These are phyloP conservation scores for Clepsis dumicolana DNA, from an alignment of 2,888 invertebrate genomes.

Conservation along the genomic window DNA sequence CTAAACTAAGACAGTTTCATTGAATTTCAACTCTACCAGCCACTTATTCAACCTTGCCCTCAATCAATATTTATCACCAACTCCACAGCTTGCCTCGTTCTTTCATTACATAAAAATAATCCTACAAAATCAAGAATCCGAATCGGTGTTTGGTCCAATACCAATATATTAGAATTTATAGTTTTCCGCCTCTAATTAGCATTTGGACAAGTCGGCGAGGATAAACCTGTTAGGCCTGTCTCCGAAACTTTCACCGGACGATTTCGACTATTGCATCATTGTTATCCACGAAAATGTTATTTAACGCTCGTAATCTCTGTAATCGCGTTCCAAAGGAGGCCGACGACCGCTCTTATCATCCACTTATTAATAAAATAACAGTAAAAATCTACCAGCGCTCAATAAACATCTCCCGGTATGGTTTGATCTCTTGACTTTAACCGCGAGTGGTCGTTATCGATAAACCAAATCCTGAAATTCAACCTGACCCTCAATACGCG, in stretches of 20 bases:
- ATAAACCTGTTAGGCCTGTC: constrained; percentile 52
- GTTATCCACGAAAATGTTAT: constrained; percentile 52
- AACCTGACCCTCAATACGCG: constrained; percentile 51
- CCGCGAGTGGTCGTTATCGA: constrained; percentile 18
- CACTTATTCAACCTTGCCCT: background rate
- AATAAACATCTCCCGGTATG: constrained; percentile 25
- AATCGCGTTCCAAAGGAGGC: constrained; percentile 35
- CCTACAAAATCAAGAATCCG: background rate
- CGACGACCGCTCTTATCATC: constrained; percentile 44
- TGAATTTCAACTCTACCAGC: background rate
- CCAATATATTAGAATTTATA: constrained; percentile 12
- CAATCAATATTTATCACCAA: background rate
- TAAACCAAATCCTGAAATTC: constrained; percentile 49
- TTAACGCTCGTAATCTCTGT: constrained; percentile 45
- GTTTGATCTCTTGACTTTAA: constrained; percentile 27
- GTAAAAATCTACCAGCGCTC: constrained; percentile 15
- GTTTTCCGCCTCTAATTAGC: constrained; percentile 25
- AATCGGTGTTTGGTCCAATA: constrained; percentile 13
- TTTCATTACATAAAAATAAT: background rate
- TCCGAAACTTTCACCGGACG: constrained; percentile 61
- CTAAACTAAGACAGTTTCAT: background rate
- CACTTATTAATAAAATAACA: constrained; percentile 16
- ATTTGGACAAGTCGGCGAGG: constrained; percentile 32
- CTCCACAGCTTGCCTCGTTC: background rate
- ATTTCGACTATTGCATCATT: constrained; percentile 52